Evolutionary conservation across 2,888 invertebrate genomes (phyloP), one percentile per base, ranked within the genome.

Genomic region (Temnothorax unifasciatus): DNA sequence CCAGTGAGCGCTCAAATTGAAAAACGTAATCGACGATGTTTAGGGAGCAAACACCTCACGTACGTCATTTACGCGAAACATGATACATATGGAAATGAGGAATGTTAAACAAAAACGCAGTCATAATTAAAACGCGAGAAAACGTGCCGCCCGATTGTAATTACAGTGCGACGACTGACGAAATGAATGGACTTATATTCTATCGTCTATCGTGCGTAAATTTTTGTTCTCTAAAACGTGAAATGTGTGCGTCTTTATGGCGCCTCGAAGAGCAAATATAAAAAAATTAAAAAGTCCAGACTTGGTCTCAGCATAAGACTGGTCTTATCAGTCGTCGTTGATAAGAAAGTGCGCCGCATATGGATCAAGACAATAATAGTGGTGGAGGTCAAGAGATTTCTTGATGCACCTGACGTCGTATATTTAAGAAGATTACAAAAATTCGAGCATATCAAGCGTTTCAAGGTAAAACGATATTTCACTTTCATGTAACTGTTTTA

Each of bases 271-370:
- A 44, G 38, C 13, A 71, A 71, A 81, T 44, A 59, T 59, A 59
- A 71, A 57, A 79, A 79, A 79, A 71, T 38, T 71, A 38, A 71
- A 13, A 71, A 71, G 29, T 44, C 9, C n/a, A 44, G 2, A 34
- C n/a, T 54, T 25, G 38, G 25, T 52, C 25, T 8, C 57, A 44
- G 3, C 18, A 13, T 34, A 47, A 79, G 38, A 69, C 21, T 21
- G 57, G 5, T 38, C 59, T 81, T 81, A 71, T 71, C 63, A 71
- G 18, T 11, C 18, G 21, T 44, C 41, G 21, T 18, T 13, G 71
- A 81, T 71, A 71, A 69, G 34, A 81, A 71, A 44, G 3, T 29
- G 21, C 59, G 34, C 59, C 41, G 15, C 66, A 59, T 69, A 34
- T 47, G 34, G 21, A 13, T 47, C 1, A 71, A 69, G 21, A 79